These are phyloP conservation scores for Druon quercuslanigerum DNA, from an alignment of 1,140 invertebrate species.

Conservation along the genomic window DNA sequence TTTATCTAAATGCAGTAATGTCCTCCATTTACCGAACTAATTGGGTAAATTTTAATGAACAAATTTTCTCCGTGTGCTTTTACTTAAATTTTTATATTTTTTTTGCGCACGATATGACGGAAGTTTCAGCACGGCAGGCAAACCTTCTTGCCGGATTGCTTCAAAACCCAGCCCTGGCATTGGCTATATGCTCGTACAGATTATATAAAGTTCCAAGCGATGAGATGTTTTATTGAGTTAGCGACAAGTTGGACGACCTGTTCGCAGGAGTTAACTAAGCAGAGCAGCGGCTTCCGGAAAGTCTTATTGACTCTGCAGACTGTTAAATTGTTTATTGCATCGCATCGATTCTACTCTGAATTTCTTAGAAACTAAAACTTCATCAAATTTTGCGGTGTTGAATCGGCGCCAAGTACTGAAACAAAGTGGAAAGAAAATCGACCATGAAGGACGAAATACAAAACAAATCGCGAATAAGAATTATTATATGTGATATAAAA, in stretches of 20 bases:
- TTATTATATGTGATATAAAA: no score
- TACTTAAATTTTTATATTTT: background rate
- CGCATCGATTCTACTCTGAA: background rate
- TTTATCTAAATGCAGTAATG: no score
- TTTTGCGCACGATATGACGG: background rate
- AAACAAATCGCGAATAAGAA: no score
- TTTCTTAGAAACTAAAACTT: no score
- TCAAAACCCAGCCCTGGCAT: conserved; percentile 11
- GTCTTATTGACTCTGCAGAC: conserved; percentile 32
- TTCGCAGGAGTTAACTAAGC: conserved; percentile 41
- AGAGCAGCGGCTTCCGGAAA: conserved; percentile 40
- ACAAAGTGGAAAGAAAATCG: no score
- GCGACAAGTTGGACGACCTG: conserved; percentile 45
- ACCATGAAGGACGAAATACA: no score
- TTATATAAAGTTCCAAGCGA: conserved; percentile 19
- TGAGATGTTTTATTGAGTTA: conserved; percentile 49
- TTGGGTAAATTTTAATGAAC: no score
- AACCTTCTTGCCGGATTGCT: conserved; percentile 5
- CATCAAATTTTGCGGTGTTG: no score
- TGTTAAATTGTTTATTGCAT: conserved; percentile 42
- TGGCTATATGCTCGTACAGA: background rate
- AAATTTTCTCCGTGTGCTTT: no score
- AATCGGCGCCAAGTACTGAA: no score
- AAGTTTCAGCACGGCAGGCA: background rate
- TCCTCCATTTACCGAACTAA: no score